Conservation (phyloP, 1,140 invertebrate species). For the Anastrepha obliqua region DNA sequence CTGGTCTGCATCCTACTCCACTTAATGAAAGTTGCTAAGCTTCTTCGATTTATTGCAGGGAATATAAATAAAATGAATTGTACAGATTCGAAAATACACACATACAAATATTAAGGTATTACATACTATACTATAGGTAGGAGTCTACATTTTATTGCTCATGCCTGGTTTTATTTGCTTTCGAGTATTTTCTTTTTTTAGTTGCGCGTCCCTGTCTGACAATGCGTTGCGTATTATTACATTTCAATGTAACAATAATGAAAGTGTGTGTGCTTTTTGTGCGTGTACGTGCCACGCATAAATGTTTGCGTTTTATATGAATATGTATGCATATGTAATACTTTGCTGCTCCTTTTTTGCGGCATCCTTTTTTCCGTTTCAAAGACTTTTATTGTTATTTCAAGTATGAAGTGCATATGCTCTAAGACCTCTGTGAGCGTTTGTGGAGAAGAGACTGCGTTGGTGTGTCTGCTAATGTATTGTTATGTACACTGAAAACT, state of each 20-base stretch:
- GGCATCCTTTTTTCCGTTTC: neutral
- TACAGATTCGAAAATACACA: too few species aligned
- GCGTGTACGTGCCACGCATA: neutral
- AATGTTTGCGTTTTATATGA: too few species aligned
- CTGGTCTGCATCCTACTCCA: too few species aligned
- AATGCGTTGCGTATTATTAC: neutral
- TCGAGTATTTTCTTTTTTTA: neutral
- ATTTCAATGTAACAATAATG: neutral
- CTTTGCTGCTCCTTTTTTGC: neutral
- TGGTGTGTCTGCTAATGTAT: neutral
- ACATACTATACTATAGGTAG: too few species aligned
- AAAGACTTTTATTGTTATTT: constrained; percentile 32
- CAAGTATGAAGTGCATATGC: neutral
- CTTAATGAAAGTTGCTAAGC: too few species aligned
- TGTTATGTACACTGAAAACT: neutral
- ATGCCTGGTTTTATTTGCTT: neutral
- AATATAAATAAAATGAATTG: too few species aligned
- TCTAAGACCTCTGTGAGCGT: neutral
- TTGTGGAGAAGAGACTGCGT: neutral
- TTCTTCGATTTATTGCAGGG: too few species aligned
- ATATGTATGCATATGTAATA: neutral
- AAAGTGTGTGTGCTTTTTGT: neutral
- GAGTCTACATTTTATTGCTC: neutral
- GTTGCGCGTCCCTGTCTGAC: neutral
- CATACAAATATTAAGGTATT: too few species aligned